A percentile compares a stretch with the other conserved stretches of the same genome.
These are phyloP conservation scores for Empidonax alnorum DNA, from an alignment of 2,113 vertebrate genomes.

Conservation along the genomic window DNA sequence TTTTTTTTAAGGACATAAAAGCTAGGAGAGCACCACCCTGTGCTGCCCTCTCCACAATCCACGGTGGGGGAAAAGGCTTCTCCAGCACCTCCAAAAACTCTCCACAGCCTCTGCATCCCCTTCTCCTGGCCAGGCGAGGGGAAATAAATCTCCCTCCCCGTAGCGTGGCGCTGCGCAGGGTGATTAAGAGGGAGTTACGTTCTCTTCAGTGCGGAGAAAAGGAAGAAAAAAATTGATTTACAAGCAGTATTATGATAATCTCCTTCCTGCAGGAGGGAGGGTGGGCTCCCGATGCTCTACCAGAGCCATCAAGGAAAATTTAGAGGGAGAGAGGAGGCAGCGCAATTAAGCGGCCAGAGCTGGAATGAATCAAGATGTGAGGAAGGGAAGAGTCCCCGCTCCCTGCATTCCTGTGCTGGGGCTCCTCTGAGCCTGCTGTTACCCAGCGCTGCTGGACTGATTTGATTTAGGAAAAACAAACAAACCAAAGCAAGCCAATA, in stretches of 20 bases:
- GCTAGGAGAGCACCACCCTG: background rate
- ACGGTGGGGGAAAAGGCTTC: background rate
- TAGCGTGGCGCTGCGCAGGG: background rate
- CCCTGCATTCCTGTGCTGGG: background rate
- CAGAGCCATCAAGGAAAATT: constrained; percentile 53
- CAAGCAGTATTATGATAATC: constrained; percentile 74
- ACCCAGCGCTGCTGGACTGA: background rate
- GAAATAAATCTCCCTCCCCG: background rate
- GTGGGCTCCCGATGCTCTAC: constrained; percentile 30
- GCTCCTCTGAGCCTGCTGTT: background rate
- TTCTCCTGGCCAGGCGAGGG: background rate
- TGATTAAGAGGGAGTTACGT: constrained; percentile 76
- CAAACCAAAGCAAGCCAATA: background rate
- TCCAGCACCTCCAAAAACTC: background rate
- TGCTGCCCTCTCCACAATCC: background rate
- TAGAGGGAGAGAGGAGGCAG: background rate
- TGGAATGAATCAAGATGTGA: constrained; percentile 48
- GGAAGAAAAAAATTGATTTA: constrained; percentile 70
- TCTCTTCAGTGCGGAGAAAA: constrained; percentile 63
- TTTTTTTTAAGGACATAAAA: background rate
- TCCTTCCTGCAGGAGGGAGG: constrained; percentile 64
- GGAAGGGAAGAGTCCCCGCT: background rate
- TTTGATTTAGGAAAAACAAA: constrained; percentile 34
- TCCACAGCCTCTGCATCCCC: background rate
- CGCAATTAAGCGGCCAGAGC: constrained; percentile 59